Percentiles rank a stretch among this genome's conserved stretches.
phyloP scores from a whole-genome alignment of 1,140 invertebrate genomes.

The Drosophila kohkoa region DNA sequence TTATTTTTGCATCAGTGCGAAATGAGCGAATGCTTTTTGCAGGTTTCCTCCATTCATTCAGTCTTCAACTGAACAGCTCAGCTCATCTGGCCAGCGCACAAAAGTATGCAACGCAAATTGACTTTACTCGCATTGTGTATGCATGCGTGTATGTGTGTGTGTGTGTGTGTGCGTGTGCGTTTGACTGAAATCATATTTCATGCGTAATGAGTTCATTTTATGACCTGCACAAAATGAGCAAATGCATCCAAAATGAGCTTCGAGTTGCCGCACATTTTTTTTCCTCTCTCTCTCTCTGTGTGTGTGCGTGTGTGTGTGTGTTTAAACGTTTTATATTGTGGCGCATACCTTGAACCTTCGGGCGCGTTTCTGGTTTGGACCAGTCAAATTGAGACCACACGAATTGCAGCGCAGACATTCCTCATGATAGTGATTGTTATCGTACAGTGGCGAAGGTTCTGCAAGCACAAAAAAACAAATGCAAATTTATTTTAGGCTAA shows the following conservation, averaged over 20 bases:
- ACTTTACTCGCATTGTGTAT: conserved; percentile 35
- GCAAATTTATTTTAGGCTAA: not conserved
- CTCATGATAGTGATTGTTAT: conserved; percentile 98
- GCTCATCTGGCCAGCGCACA: conserved; percentile 30
- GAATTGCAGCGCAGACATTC: conserved; percentile 98
- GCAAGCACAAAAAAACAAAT: conserved; percentile 77
- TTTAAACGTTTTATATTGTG: conserved; percentile 8
- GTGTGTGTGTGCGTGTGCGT: conserved; percentile 10
- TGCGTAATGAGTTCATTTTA: conserved; percentile 63
- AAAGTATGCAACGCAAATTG: conserved; percentile 48
- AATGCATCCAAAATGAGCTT: conserved; percentile 73
- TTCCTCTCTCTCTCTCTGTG: not conserved
- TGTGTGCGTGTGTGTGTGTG: not conserved
- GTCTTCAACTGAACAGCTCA: not conserved
- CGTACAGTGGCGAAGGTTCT: conserved; percentile 95
- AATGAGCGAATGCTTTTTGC: not conserved
- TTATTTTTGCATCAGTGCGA: conserved; percentile 28
- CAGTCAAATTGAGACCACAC: conserved; percentile 95
- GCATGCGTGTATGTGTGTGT: conserved; percentile 14
- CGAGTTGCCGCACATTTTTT: not conserved
- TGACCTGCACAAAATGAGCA: conserved; percentile 56
- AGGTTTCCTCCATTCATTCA: no score
- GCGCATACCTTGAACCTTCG: conserved; percentile 86
- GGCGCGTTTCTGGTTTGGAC: conserved; percentile 91
- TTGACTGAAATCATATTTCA: conserved; percentile 50